These are phyloP conservation scores for Drosophila varians DNA, from an alignment of 1,140 invertebrate genomes.

Conservation along the genomic window DNA sequence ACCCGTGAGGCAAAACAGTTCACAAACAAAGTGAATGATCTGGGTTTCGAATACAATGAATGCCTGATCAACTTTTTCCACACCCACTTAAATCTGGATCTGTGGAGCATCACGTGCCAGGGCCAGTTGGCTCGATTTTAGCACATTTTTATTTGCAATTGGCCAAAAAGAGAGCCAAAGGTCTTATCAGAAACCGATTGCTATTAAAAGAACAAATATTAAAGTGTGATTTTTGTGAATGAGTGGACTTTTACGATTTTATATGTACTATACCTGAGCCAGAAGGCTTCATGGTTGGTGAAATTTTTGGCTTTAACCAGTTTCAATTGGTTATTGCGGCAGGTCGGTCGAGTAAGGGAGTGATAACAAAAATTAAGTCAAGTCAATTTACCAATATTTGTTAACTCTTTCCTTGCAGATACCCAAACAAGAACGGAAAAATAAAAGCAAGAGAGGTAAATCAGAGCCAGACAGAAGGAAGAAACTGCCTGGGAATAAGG, in stretches of 20 bases:
- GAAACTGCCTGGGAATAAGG: slow-evolving; percentile 4
- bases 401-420: slow-evolving; percentile 25
- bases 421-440: not conserved
- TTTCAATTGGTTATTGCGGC: slow-evolving; percentile 79
- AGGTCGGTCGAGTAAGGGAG: slow-evolving; percentile 71
- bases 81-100: slow-evolving; percentile 1
- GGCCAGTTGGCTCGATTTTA: slow-evolving; percentile 46
- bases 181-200: not conserved
- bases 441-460: not conserved
- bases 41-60: not conserved
- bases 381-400: slow-evolving; percentile 10
- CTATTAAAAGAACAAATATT: slow-evolving; percentile 15
- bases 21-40: not conserved
- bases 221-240: slow-evolving; percentile 24
- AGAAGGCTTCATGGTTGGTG: slow-evolving; percentile 51
- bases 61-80: not conserved
- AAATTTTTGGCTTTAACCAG: slow-evolving; percentile 65
- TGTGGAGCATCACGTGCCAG: slow-evolving; percentile 13
- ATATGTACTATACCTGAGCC: not conserved
- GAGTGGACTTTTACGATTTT: slow-evolving; percentile 3
- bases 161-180: not conserved
- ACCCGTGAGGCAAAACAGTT: too few species aligned
- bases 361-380: slow-evolving; percentile 15
- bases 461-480: not conserved
- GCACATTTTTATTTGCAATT: slow-evolving; percentile 56